phyloP scores from a whole-genome alignment of 2,113 vertebrate genomes.

The Thoracochromis brauschi region DNA sequence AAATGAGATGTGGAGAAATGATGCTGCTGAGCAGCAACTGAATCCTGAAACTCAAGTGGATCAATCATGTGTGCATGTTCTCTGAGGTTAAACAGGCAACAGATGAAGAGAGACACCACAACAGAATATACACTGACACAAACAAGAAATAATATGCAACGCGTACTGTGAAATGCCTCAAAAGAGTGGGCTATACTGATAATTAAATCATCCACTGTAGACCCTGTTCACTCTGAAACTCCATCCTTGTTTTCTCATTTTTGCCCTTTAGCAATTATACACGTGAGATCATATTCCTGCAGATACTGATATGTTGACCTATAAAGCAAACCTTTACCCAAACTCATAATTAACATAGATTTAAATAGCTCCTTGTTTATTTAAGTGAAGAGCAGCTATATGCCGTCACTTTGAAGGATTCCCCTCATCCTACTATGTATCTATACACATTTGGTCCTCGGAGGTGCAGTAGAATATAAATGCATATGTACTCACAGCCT shows the following conservation, averaged over 20 bases:
- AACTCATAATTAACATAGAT: not conserved
- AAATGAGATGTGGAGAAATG: not conserved
- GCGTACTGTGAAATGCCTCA: not conserved
- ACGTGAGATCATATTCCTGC: not conserved
- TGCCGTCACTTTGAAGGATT: constrained; percentile 8
- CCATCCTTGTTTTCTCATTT: not conserved
- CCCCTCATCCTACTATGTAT: not conserved
- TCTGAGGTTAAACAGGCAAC: not conserved
- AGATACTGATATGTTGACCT: not conserved
- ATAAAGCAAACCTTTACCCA: not conserved
- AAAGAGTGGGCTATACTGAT: not conserved
- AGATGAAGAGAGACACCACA: not conserved
- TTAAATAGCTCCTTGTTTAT: not conserved
- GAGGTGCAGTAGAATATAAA: not conserved
- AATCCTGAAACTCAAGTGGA: not conserved
- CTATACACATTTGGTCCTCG: not conserved
- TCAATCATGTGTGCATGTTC: not conserved
- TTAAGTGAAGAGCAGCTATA: not conserved
- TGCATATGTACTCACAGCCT: constrained; percentile 80
- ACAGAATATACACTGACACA: not conserved
- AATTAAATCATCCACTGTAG: not conserved
- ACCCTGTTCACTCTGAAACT: not conserved
- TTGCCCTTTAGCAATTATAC: not conserved
- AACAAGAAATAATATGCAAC: not conserved
- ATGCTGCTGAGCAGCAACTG: constrained; percentile 1